phyloP scores from a whole-genome alignment of 1,140 invertebrate species.

The Trichonephila clavipes region DNA sequence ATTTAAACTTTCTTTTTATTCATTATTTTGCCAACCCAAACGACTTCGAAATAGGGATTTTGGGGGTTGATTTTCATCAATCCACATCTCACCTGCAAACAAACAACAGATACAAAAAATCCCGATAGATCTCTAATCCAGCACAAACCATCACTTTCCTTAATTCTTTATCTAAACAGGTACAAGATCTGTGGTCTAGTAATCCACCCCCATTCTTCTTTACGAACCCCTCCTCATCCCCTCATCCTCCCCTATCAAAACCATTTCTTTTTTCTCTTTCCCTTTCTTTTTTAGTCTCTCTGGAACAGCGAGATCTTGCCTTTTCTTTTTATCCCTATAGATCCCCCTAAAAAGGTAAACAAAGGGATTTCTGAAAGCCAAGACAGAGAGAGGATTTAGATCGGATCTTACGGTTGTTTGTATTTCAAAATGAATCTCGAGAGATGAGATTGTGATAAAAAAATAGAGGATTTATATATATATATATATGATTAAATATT shows the following conservation, averaged over 20 bases:
- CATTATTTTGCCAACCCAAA: too few species aligned
- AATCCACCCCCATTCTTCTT: conserved; percentile 46
- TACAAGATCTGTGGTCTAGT: conserved; percentile 53
- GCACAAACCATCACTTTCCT: conserved; percentile 60
- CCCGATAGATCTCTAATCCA: conserved; percentile 30
- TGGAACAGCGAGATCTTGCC: not conserved
- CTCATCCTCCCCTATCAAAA: not conserved
- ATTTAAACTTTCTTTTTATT: too few species aligned
- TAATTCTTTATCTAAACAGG: conserved; percentile 72
- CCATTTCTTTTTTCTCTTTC: not conserved
- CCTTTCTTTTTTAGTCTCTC: not conserved
- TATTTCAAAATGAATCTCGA: not conserved
- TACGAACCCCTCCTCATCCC: not conserved
- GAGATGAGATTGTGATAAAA: not conserved
- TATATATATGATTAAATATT: too few species aligned
- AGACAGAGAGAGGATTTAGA: conserved; percentile 10
- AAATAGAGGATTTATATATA: too few species aligned
- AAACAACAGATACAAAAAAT: not conserved
- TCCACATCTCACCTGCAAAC: conserved; percentile 9
- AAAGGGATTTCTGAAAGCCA: conserved; percentile 67
- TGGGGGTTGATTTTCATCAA: not conserved
- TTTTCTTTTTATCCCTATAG: not conserved
- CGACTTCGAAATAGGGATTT: too few species aligned
- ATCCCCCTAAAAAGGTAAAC: conserved; percentile 55
- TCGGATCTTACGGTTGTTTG: conserved; percentile 1